Base-by-base conservation (phyloP, 2,113 vertebrate species). In the Apeltes quadracus region DNA sequence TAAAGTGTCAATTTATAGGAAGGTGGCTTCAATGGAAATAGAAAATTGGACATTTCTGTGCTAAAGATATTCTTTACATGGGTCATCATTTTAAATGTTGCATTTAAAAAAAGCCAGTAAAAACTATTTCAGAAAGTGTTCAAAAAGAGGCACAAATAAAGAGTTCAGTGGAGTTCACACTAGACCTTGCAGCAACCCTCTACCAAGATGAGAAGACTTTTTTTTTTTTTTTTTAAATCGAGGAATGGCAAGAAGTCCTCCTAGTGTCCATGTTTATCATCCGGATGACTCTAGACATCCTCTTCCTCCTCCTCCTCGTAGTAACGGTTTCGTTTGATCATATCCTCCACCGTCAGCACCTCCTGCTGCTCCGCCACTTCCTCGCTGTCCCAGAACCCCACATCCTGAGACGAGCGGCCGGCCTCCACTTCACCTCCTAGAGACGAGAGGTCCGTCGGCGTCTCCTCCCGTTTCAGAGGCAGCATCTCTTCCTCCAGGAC, bases 251-350 rank as follows among this genome's bases (percentile, higher is more conserved):
- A 14, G 58, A 62, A 48, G 70, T 71, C 29, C 43, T 36, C 58
- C 3, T 65, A 55, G 32, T 38, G 34, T 72, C 32, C 18, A 38
- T 41, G 51, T 58, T 48, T 48, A 39, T 64, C 18, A 0, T 22
- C 1, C 2, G 43, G 25, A 36, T 46, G 54, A 36, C 11, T 72
- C 79, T 64, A 82, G n/a, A 50, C 74, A 2, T 86, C 65, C 79
- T 76, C 50, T 5, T 81, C 70, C 41, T 95, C 92, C 41, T 95
- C 92, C 0, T 93, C 92, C 0, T 96, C 96, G 4, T 98, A 98
- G 91, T 93, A 94, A 57, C 97, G 93, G 92, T 99, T 99, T 79
- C 92, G 93, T 88, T 98, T 98, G 91, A 99, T 99, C 91, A 96
- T 93, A 1, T 98, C 97, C 86, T 99, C 97, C 86, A 98, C 95